Evolutionary conservation across 2,113 vertebrate species (phyloP).

Genomic region (Emberiza fucata): DNA sequence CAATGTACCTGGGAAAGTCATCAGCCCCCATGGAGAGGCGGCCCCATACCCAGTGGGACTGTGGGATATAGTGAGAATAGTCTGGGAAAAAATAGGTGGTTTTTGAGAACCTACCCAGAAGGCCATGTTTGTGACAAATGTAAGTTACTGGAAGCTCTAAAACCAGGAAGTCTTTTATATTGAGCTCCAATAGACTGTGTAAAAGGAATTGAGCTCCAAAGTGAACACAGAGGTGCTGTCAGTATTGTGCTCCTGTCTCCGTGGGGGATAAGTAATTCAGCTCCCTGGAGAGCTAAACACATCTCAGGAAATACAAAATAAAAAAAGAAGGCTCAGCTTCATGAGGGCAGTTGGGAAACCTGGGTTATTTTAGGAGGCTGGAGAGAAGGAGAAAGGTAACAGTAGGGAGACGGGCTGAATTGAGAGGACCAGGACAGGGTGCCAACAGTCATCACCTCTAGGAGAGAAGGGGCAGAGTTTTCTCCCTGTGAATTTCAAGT

Average conservation of each 20-base stretch:
- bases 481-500: neutral
- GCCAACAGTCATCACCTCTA: neutral
- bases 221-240: neutral
- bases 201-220: neutral
- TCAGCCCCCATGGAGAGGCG: rapidly evolving
- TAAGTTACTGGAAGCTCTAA: neutral
- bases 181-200: rapidly evolving
- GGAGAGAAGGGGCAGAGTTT: neutral
- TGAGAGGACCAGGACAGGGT: neutral
- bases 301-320: neutral
- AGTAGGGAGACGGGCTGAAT: neutral
- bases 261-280: neutral
- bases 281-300: neutral
- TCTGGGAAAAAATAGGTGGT: neutral
- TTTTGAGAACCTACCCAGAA: neutral
- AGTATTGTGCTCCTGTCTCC: neutral
- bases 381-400: neutral
- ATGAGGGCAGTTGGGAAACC: neutral
- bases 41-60: rapidly evolving
- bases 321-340: neutral
- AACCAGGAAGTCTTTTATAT: neutral
- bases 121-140: neutral
- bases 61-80: neutral
- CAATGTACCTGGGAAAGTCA: neutral
- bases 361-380: neutral